Evolutionary conservation across 2,113 vertebrate species (phyloP).

Genomic region (Labeo rohita): DNA sequence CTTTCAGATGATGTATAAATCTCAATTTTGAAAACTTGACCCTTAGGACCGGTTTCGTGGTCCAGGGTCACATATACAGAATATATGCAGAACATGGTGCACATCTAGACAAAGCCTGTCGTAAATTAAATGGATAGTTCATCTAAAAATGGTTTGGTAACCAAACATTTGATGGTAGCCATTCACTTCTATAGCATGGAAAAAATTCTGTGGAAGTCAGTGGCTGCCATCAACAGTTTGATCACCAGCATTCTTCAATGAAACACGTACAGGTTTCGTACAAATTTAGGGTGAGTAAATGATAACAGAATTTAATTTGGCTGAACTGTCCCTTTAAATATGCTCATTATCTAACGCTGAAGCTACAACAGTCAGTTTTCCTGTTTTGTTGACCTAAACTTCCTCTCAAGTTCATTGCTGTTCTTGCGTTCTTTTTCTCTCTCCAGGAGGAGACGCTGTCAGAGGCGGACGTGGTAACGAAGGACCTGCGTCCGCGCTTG

Average conservation of each 20-base stretch:
- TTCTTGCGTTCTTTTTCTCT: neutral
- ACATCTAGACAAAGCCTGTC: no score
- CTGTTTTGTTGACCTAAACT: neutral
- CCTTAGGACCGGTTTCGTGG: no score
- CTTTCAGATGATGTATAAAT: no score
- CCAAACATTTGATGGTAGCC: no score
- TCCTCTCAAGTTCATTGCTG: neutral
- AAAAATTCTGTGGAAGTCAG: no score
- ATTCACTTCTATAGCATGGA: no score
- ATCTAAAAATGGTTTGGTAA: no score
- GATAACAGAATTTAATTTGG: neutral
- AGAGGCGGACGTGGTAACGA: slow-evolving; percentile 66
- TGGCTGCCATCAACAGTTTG: no score
- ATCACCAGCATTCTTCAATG: neutral
- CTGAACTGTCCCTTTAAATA: neutral
- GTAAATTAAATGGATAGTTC: no score
- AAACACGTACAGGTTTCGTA: neutral
- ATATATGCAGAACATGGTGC: no score
- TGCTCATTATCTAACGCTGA: neutral
- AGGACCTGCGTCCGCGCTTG: slow-evolving; percentile 83
- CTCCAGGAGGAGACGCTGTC: slow-evolving; percentile 67
- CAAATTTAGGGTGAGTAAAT: neutral
- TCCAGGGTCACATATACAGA: no score
- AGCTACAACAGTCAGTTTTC: neutral
- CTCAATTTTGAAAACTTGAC: no score